Base-by-base conservation (phyloP, 1,140 invertebrate species). In the Watersipora subatra region DNA sequence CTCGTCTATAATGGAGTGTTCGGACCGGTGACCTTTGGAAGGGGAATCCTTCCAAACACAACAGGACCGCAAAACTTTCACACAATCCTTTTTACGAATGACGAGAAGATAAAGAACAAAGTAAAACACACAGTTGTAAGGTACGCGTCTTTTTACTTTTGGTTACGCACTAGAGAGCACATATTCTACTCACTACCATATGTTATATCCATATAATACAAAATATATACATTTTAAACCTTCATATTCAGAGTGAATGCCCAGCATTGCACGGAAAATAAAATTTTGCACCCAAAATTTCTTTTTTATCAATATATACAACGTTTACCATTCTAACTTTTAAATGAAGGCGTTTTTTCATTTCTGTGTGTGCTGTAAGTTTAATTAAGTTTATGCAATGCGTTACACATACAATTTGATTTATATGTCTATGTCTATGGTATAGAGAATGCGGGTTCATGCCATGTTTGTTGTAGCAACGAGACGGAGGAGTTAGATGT, bases 1-100 rank as follows among this genome's bases (percentile, higher is more conserved):
- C 73, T 90, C 57, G 79, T 90, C n/a, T 89, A 87, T 72, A 89
- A 88, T 77, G 87, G 87, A 20, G 82, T 80, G 1, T 73, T 88
- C 65, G 82, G 85, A 26, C 75, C 78, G 26, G 81, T 80, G 15
- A 71, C 62, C 20, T 57, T 77, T 30, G 73, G 72, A 15, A 61
- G 69, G 29, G 74, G 75, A 12, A 76, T 77, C 28, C 63, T 79
- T 19, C 74, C 64, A 68, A 81, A 66, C 61, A 72, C 67, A 67
- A 70, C 68, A 61, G 72, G 61, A 1, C 68, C 77, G 1, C 76
- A 80, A 61, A 70, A 71, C 2, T 78, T 81, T 64, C 80, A 82
- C 65, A 82, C 80, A 17, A 75, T 85, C 46, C 72, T 83, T 2
- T 84, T 84, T 69, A 79, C 78, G 2, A 72, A 77, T 62, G 76